These are phyloP conservation scores for Calameuta filiformis DNA, from an alignment of 2,888 invertebrate genomes.

Conservation along the genomic window DNA sequence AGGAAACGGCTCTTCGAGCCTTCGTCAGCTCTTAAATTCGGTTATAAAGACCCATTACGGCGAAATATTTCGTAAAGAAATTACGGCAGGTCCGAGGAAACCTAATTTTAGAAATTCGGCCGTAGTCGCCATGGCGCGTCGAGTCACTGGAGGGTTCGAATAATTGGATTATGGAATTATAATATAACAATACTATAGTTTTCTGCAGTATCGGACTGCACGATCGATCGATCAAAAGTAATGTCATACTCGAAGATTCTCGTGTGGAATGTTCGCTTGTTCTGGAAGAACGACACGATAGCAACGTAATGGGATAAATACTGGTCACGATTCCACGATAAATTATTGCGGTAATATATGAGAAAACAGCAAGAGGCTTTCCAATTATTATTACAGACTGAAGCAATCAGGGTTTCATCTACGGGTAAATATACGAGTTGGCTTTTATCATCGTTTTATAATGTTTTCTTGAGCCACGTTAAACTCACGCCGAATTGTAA, in stretches of 20 bases:
- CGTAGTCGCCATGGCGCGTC: background rate
- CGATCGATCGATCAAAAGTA: background rate
- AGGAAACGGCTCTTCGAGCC: slow-evolving; percentile 5
- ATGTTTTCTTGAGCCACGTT: background rate
- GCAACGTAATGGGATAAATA: background rate
- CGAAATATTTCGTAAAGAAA: slow-evolving; percentile 6
- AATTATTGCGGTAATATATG: slow-evolving; percentile 3
- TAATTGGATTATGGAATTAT: background rate
- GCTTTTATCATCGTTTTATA: background rate
- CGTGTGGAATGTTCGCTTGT: background rate
- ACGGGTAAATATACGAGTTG: background rate
- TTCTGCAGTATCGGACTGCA: background rate
- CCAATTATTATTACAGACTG: background rate
- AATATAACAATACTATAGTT: background rate
- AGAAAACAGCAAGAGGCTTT: background rate
- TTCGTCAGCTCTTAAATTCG: slow-evolving; percentile 3
- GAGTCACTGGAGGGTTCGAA: background rate
- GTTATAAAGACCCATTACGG: slow-evolving; percentile 5
- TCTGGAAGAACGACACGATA: background rate
- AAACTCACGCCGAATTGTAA: background rate
- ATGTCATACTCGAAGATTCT: background rate
- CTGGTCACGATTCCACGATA: slow-evolving; percentile 7
- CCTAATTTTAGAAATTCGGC: background rate
- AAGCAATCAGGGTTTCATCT: background rate
- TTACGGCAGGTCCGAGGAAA: background rate